Evolutionary conservation across 2,797 vertebrate species (phyloP).

Genomic region (Diglossa cyanea): DNA sequence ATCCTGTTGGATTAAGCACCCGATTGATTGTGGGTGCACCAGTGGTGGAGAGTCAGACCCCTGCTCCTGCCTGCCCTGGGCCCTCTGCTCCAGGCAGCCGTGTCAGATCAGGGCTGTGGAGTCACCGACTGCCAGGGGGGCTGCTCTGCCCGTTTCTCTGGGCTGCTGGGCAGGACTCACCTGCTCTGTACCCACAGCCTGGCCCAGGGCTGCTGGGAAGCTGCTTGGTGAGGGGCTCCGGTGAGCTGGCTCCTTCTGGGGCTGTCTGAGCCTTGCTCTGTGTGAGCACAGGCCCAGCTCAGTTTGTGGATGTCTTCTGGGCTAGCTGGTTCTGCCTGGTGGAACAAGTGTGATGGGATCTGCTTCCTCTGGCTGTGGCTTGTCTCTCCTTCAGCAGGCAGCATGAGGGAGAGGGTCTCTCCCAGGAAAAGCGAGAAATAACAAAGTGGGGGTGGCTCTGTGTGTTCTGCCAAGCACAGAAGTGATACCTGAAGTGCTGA

Average conservation of each 20-base stretch:
- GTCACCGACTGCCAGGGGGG: not conserved
- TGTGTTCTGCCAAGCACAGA: not conserved
- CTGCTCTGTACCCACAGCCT: not conserved
- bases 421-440: not conserved
- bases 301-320: not conserved
- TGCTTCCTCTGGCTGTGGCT: not conserved
- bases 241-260: fast-evolving
- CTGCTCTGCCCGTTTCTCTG: not conserved
- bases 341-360: not conserved
- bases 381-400: not conserved
- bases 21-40: not conserved
- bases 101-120: not conserved
- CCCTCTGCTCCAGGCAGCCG: not conserved
- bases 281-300: fast-evolving
- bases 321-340: not conserved
- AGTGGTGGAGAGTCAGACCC: not conserved
- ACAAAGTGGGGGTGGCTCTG: not conserved
- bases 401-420: fast-evolving
- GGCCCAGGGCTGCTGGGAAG: not conserved
- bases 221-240: not conserved
- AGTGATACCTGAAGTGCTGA: not conserved
- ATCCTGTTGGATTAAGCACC: not conserved
- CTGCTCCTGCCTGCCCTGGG: not conserved
- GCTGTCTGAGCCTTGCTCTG: not conserved
- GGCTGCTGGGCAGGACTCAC: not conserved